Evolutionary conservation across 2,888 invertebrate genomes (phyloP), one percentile per base, ranked within the genome.

Genomic region (Zaprionus lineosus): DNA sequence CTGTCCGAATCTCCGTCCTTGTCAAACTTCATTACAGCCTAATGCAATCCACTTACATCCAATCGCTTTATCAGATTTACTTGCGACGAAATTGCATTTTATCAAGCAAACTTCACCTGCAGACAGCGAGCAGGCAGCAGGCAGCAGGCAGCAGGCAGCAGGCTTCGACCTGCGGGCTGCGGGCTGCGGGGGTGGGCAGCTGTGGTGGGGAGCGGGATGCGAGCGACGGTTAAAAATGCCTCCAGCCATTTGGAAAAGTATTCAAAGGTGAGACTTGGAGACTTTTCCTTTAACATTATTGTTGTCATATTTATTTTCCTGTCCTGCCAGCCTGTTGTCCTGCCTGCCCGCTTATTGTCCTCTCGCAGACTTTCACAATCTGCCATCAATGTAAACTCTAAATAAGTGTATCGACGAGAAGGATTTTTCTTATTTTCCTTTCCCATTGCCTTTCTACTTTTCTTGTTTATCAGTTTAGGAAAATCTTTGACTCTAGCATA

Each of bases 41-140:
- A 72, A 74, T 65, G 66, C 68, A 65, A 71, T 69, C 63, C 40
- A 61, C 68, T 71, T 67, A 65, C 67, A n/a, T n/a, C n/a, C n/a
- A 78, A 74, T 69, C 64, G 61, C 53, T 67, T 83, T 75, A 78
- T 84, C 83, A 51, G 75, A 76, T 82, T 82, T 78, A 47, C 61
- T 63, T 61, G 66, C 44, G 58, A 57, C 63, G 56, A 81, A 78
- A 78, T 82, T 74, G 76, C 71, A 74, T 77, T 74, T 63, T 14
- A n/a, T n/a, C n/a, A 18, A 46, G 39, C 28, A 55, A 79, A 82
- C 76, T 75, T 78, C 67, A 75, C 48, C 67, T 60, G 56, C 71
- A 57, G 60, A 71, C 57, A n/a, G n/a, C n/a, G n/a, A n/a, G n/a
- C n/a, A n/a, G n/a, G n/a, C n/a, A n/a, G n/a, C n/a, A n/a, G n/a